Conservation (phyloP, 2,797 vertebrate genomes). For the Pseudochirops corinnae region DNA sequence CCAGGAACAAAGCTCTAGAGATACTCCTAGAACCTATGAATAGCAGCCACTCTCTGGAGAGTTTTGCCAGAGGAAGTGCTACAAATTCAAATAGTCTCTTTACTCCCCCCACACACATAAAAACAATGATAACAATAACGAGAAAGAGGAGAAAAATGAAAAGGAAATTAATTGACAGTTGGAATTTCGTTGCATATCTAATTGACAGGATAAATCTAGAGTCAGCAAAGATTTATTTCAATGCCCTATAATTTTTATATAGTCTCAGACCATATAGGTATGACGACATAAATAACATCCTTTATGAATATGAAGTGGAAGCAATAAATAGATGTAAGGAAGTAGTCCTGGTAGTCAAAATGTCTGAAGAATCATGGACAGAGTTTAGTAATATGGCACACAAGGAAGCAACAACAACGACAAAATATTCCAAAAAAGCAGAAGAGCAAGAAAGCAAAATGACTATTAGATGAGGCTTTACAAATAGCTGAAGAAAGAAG, state of each 20-base stretch:
- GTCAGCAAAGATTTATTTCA: neutral
- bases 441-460: neutral
- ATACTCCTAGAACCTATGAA: neutral
- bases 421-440: neutral
- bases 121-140: neutral
- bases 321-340: neutral
- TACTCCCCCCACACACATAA: neutral
- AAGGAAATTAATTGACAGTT: neutral
- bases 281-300: neutral
- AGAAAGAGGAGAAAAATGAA: neutral
- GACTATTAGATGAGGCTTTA: neutral
- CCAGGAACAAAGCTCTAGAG: neutral
- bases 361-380: neutral
- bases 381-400: neutral
- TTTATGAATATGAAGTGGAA: neutral
- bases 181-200: neutral
- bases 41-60: neutral
- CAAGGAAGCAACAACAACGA: neutral
- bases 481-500: neutral
- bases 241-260: neutral
- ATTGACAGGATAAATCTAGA: neutral
- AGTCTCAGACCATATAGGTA: neutral
- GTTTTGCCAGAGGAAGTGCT: neutral
- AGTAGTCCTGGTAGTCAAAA: neutral
- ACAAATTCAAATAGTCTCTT: neutral